A percentile compares a stretch with the other conserved stretches of the same genome.
phyloP scores from a whole-genome alignment of 1,140 invertebrate genomes.

The Pygmarrhopalites habei region DNA sequence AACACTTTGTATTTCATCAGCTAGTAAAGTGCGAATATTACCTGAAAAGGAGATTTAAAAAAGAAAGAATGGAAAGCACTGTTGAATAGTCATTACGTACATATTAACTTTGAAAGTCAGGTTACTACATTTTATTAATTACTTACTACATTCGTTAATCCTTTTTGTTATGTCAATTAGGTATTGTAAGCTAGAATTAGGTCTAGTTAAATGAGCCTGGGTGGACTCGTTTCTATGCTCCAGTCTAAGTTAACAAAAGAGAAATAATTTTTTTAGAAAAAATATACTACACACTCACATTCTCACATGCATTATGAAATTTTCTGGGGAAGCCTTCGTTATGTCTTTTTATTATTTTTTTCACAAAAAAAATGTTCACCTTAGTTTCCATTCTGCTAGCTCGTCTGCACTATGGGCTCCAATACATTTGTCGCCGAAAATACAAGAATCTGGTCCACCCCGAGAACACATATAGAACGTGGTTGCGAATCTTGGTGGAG shows the following conservation, averaged over 20 bases:
- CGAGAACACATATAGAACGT: constrained; percentile 32
- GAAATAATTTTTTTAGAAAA: too few species aligned
- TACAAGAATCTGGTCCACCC: constrained; percentile 11
- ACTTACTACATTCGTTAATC: constrained; percentile 25
- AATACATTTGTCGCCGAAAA: constrained; percentile 30
- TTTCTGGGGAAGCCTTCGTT: too few species aligned
- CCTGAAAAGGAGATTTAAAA: too few species aligned
- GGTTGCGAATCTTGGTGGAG: constrained; percentile 26
- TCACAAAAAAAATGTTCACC: too few species aligned
- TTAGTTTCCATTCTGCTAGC: constrained; percentile 27
- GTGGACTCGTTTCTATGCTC: not conserved
- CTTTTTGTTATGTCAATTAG: constrained; percentile 16
- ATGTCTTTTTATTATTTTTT: too few species aligned
- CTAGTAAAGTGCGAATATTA: constrained; percentile 22
- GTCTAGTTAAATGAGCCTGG: not conserved
- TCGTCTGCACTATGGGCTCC: constrained; percentile 31
- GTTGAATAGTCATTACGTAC: too few species aligned
- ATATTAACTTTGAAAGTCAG: too few species aligned
- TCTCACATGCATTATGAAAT: too few species aligned
- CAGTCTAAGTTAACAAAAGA: not conserved
- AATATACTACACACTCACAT: too few species aligned
- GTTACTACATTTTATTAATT: too few species aligned
- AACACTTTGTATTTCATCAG: constrained; percentile 19
- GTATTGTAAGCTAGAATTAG: constrained; percentile 15
- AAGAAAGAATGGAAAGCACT: too few species aligned